Base-by-base conservation (phyloP, 2,113 vertebrate genomes). In the Oncorhynchus clarkii region DNA sequence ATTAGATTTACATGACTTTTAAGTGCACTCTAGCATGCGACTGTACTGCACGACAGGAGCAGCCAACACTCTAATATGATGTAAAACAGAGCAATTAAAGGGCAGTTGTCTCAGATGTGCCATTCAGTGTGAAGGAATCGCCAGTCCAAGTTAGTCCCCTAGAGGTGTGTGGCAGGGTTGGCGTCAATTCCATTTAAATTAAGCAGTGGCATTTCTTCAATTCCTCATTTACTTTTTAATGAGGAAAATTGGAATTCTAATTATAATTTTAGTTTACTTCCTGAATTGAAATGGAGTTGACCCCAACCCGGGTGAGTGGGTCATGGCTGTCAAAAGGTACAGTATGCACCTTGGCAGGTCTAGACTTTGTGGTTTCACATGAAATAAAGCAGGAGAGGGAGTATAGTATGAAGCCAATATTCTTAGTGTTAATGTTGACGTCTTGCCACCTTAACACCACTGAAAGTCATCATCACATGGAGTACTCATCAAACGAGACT, bases 1-100 rank as follows among this genome's bases (percentile, higher is more conserved):
- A 74, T 18, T 78, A 72, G 80, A 81, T 79, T 81, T 78, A 86
- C 80, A 75, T 80, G 62, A 66, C 68, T 60, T 83, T 78, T 78
- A 80, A 84, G 72, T 64, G 72, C 73, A 77, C 76, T 74, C 70
- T 70, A 45, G 39, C 39, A 1, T 14, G 51, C 67, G 60, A 54
- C 77, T 70, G n/a, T 64, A 76, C 66, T 70, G 54, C 60, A 45
- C 49, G 27, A 70, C 29, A 22, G 70, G 49, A 81, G 77, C 29
- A 77, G 48, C 76, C 34, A 76, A 78, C 71, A 72, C 54, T 69
- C 20, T 74, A 76, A 78, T 31, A 45, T 45, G 39, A 11, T 11
- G 2, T 45, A 11, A 45, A 11, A 45, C 39, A 29, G 20, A 75
- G 13, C 76, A 64, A 48, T 78, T 77, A 70, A 31, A 57, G 70